phyloP scores from a whole-genome alignment of 2,888 invertebrate genomes.

The Tupiocoris notatus region DNA sequence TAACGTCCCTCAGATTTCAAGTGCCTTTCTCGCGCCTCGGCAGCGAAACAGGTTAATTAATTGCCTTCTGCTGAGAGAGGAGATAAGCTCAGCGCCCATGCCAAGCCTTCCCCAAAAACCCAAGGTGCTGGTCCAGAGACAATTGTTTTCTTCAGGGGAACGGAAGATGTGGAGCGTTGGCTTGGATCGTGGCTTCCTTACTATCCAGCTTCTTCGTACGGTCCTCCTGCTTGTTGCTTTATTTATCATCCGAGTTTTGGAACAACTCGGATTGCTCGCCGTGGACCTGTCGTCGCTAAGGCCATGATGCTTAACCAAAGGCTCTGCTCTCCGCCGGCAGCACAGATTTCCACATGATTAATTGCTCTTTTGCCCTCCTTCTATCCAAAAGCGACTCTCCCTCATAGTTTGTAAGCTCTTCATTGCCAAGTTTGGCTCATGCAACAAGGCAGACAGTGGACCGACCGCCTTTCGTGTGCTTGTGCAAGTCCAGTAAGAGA shows the following conservation, averaged over 20 bases:
- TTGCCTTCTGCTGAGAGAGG: not conserved
- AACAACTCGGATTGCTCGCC: conserved; percentile 35
- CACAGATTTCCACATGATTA: conserved; percentile 36
- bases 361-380: conserved; percentile 23
- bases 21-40: conserved; percentile 13
- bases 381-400: not conserved
- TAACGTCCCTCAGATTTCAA: too few relatives aligned
- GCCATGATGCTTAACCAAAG: not conserved
- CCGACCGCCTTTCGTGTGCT: not conserved
- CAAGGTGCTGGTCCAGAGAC: not conserved
- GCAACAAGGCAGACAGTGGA: not conserved
- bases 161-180: not conserved
- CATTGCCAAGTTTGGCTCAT: not conserved
- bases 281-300: conserved; percentile 6
- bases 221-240: conserved; percentile 23
- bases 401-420: not conserved
- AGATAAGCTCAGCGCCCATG: not conserved
- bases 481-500: not conserved
- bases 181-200: not conserved
- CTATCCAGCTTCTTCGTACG: not conserved
- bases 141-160: not conserved
- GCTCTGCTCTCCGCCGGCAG: not conserved
- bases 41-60: conserved; percentile 29
- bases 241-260: conserved; percentile 36
- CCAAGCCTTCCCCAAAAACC: not conserved